Conservation (phyloP, 2,113 vertebrate genomes). For the Gallinago jamesoni region DNA sequence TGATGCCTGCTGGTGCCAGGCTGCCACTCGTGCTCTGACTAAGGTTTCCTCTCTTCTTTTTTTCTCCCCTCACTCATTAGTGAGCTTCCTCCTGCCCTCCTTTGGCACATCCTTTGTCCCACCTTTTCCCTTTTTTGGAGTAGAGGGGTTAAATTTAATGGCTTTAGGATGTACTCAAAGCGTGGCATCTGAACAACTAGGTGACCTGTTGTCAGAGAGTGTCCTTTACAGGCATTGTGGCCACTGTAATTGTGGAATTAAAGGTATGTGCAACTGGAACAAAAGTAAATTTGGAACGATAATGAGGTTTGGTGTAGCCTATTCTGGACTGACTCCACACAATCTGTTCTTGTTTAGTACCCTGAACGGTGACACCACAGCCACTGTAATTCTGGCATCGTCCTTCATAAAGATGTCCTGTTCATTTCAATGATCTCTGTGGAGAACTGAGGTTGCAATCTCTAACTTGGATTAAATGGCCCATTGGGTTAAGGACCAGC, state of each 20-base stretch:
- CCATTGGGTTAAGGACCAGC: not conserved
- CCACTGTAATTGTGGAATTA: not conserved
- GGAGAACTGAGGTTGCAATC: not conserved
- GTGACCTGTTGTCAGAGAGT: not conserved
- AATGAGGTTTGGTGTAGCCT: not conserved
- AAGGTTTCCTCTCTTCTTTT: not conserved
- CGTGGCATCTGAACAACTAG: not conserved
- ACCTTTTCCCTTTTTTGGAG: not conserved
- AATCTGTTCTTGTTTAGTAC: not conserved
- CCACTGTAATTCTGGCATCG: not conserved
- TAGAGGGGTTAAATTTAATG: rapidly evolving
- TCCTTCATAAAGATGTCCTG: not conserved
- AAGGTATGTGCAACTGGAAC: not conserved
- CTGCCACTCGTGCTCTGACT: not conserved
- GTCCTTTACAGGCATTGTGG: not conserved
- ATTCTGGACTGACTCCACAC: not conserved
- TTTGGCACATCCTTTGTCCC: not conserved
- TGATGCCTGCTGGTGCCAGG: not conserved
- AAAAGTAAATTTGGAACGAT: not conserved
- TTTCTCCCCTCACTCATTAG: not conserved
- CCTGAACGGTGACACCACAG: not conserved
- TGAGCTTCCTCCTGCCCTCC: not conserved
- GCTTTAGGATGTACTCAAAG: not conserved
- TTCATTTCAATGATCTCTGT: not conserved
- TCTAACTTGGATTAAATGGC: not conserved